phyloP scores from a whole-genome alignment of 2,113 vertebrate genomes.

The Gymnogyps californianus region DNA sequence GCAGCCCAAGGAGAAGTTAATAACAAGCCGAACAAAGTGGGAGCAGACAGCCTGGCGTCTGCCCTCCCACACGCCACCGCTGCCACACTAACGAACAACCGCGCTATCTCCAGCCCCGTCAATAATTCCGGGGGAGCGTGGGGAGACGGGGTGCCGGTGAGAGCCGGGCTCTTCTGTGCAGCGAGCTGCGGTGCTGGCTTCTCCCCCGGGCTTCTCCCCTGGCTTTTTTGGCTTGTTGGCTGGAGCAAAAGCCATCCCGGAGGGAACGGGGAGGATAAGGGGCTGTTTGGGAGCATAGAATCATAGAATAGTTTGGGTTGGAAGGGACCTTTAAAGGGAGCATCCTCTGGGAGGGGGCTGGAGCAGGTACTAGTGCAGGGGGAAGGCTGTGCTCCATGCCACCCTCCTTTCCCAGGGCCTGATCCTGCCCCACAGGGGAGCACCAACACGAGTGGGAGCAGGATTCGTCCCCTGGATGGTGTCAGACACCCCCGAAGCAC shows the following conservation, averaged over 20 bases:
- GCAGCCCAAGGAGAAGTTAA: slow-evolving; percentile 71
- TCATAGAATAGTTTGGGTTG: background rate
- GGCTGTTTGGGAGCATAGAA: background rate
- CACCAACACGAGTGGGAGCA: accelerated
- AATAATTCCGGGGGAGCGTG: background rate
- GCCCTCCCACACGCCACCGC: slow-evolving; percentile 65
- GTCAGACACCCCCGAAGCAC: background rate
- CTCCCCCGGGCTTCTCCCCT: background rate
- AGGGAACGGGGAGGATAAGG: too few species aligned
- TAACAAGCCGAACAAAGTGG: slow-evolving; percentile 62
- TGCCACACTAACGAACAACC: slow-evolving; percentile 1
- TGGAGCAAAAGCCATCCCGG: background rate
- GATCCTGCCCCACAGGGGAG: background rate
- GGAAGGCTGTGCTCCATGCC: accelerated
- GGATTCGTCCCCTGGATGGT: background rate
- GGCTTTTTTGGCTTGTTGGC: background rate
- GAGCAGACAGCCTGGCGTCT: slow-evolving; percentile 71
- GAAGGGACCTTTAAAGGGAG: background rate
- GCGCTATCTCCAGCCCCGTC: background rate
- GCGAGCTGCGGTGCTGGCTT: background rate
- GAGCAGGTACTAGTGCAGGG: background rate
- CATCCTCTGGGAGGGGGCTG: background rate
- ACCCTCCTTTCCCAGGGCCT: background rate
- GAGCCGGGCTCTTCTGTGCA: background rate
- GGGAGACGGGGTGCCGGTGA: background rate